Evolutionary conservation across 2,888 invertebrate genomes (phyloP).

Genomic region (Cerceris ruficornis): DNA sequence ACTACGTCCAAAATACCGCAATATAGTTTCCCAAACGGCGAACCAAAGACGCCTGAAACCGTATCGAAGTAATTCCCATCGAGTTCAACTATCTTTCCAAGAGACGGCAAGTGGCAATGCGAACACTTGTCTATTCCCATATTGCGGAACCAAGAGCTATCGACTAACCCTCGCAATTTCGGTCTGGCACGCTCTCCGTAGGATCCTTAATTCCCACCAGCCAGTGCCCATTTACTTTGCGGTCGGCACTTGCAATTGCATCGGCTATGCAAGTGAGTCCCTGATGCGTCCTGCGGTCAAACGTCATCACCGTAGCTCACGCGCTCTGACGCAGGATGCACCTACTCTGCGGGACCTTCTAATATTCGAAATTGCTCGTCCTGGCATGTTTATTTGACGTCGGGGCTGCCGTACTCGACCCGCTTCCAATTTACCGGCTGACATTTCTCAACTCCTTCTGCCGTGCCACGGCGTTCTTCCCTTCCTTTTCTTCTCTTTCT

Average conservation of each 20-base stretch:
- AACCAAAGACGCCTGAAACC: no score
- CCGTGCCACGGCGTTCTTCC: slow-evolving; percentile 39
- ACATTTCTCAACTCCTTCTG: slow-evolving; percentile 70
- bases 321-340: slow-evolving; percentile 76
- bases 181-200: slow-evolving; percentile 21
- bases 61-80: background rate
- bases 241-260: slow-evolving; percentile 74
- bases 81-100: background rate
- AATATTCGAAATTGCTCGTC: slow-evolving; percentile 79
- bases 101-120: background rate
- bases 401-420: slow-evolving; percentile 75
- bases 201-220: slow-evolving; percentile 69
- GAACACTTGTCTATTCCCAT: background rate
- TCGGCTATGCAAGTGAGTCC: slow-evolving; percentile 68
- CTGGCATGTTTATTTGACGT: slow-evolving; percentile 81
- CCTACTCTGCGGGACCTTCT: slow-evolving; percentile 75
- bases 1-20: no score
- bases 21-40: no score
- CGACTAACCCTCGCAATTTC: slow-evolving; percentile 18
- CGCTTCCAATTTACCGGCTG: slow-evolving; percentile 75
- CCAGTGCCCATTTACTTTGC: slow-evolving; percentile 71
- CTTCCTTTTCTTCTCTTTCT: slow-evolving; percentile 4
- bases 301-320: slow-evolving; percentile 81
- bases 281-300: slow-evolving; percentile 77
- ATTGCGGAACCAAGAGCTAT: background rate